These are phyloP conservation scores for Numenius arquata DNA, from an alignment of 2,113 vertebrate genomes.

Conservation along the genomic window DNA sequence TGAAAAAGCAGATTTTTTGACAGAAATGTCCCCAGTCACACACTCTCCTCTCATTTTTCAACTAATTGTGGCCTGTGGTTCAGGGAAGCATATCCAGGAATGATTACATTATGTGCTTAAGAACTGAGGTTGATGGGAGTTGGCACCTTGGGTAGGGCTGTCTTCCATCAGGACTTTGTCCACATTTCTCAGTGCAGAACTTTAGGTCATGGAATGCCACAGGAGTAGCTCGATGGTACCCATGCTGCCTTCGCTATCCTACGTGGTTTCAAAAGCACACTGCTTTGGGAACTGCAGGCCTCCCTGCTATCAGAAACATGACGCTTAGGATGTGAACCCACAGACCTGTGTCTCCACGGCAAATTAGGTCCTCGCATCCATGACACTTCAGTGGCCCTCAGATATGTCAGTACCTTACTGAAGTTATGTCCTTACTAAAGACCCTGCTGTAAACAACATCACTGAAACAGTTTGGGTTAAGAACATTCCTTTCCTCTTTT, in stretches of 20 bases:
- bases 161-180: neutral
- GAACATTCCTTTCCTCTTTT: neutral
- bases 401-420: neutral
- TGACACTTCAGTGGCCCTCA: neutral
- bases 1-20: neutral
- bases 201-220: neutral
- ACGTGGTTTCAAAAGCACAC: neutral
- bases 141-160: neutral
- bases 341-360: neutral
- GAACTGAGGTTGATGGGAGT: neutral
- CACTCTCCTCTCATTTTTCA: neutral
- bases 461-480: neutral
- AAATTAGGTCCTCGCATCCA: neutral
- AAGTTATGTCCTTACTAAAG: neutral
- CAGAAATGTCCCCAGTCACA: neutral
- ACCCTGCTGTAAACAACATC: neutral
- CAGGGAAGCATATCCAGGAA: neutral
- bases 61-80: accelerated
- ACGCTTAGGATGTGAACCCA: neutral
- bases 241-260: neutral
- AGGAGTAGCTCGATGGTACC: neutral
- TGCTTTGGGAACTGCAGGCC: neutral
- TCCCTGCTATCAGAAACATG: neutral
- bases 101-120: neutral
- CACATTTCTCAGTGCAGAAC: neutral